These are phyloP conservation scores for Carabus problematicus DNA, from an alignment of 2,888 invertebrate species.

Conservation along the genomic window DNA sequence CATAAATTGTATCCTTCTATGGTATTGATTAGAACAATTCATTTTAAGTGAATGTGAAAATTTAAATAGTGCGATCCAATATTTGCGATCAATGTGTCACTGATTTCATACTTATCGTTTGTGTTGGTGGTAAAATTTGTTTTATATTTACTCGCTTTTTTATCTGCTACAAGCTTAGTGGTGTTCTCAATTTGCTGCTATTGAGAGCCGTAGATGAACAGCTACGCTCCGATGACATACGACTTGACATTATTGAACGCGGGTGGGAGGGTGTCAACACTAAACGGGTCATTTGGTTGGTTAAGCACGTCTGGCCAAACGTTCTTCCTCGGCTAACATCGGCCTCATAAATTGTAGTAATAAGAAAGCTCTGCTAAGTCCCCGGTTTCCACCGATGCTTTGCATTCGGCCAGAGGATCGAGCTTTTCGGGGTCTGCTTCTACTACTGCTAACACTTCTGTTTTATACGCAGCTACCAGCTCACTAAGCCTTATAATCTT, in stretches of 20 bases:
- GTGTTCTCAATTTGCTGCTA: no score
- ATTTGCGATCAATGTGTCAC: no score
- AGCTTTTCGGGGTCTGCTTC: neutral
- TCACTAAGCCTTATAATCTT: slow-evolving; percentile 52
- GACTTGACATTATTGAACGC: neutral
- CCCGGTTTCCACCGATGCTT: slow-evolving; percentile 13
- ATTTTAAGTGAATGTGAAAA: no score
- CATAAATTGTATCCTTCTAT: no score
- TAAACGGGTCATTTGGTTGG: slow-evolving; percentile 35
- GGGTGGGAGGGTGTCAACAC: slow-evolving; percentile 5
- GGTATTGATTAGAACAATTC: no score
- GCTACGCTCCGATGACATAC: slow-evolving; percentile 7
- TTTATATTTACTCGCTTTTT: no score
- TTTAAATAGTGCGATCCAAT: no score
- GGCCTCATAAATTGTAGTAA: slow-evolving; percentile 33
- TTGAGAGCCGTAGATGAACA: no score
- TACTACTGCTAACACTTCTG: slow-evolving; percentile 1
- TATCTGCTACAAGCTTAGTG: no score
- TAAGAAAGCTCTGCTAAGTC: slow-evolving; percentile 33
- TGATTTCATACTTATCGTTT: no score
- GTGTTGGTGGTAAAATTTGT: no score
- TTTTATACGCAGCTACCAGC: no score
- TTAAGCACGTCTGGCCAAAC: slow-evolving; percentile 29
- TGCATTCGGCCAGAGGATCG: neutral
- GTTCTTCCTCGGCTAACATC: slow-evolving; percentile 9